Conservation (phyloP, 2,888 invertebrate species). For the Trichacis sp. region DNA sequence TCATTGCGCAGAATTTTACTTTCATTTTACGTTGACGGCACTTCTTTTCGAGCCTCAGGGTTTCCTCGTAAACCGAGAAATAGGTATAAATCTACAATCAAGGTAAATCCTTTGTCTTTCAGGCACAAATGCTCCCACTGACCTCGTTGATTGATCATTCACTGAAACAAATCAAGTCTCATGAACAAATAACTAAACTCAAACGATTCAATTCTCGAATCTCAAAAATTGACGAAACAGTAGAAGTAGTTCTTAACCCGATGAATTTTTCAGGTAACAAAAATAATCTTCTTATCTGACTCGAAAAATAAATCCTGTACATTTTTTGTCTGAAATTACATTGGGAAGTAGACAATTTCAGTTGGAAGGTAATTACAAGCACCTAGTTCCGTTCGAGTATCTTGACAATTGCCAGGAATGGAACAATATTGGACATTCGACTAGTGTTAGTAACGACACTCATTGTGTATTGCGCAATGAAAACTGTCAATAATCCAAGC, state of each 20-base stretch:
- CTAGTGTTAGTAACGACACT: too few species aligned
- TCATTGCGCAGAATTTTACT: not conserved
- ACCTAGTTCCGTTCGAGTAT: not conserved
- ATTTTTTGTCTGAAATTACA: slow-evolving; percentile 43
- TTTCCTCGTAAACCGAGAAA: slow-evolving; percentile 25
- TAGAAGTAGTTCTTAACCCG: slow-evolving; percentile 50
- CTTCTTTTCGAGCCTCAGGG: slow-evolving; percentile 21
- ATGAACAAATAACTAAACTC: not conserved
- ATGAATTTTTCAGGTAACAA: slow-evolving; percentile 17
- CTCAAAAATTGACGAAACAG: slow-evolving; percentile 49
- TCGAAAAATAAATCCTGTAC: not conserved
- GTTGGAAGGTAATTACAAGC: not conserved
- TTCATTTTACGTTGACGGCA: not conserved
- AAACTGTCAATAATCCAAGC: slow-evolving; percentile 49
- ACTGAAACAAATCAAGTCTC: slow-evolving; percentile 28
- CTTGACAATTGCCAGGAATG: too few species aligned
- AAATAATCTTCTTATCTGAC: not conserved
- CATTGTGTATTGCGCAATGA: slow-evolving; percentile 49
- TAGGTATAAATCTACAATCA: slow-evolving; percentile 39
- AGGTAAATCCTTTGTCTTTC: slow-evolving; percentile 37
- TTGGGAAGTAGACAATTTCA: not conserved
- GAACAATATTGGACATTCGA: too few species aligned
- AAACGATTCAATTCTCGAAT: not conserved
- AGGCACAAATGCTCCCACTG: slow-evolving; percentile 41
- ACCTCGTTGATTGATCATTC: slow-evolving; percentile 13